Conservation (phyloP, 2,113 vertebrate species). For the Anguilla japonica region DNA sequence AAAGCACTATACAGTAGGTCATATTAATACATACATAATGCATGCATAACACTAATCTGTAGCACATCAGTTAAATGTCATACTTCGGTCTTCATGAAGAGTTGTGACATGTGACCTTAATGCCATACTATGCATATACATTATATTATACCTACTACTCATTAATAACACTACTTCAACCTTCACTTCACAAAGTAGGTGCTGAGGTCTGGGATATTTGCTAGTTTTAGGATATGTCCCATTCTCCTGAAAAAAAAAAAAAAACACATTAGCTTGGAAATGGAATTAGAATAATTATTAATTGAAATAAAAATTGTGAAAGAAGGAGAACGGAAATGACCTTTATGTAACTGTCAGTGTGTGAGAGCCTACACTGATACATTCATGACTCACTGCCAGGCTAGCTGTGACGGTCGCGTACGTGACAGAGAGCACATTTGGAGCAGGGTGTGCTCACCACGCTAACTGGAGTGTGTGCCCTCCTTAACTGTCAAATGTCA, state of each 20-base stretch:
- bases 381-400: slow-evolving; percentile 32
- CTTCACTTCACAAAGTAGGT: too few species aligned
- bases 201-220: neutral
- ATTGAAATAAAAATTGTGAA: slow-evolving; percentile 10
- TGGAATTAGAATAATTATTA: neutral
- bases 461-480: neutral
- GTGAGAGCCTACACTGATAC: neutral
- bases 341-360: slow-evolving; percentile 26
- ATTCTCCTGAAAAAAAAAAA: neutral
- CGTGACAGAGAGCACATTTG: neutral
- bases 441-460: neutral
- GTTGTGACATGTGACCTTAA: too few species aligned
- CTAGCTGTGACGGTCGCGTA: neutral
- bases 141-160: too few species aligned
- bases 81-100: too few species aligned
- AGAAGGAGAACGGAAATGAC: slow-evolving; percentile 24
- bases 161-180: too few species aligned
- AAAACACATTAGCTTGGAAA: neutral
- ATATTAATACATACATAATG: too few species aligned
- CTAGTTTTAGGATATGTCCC: neutral
- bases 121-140: too few species aligned
- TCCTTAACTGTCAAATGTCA: neutral
- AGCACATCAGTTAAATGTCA: too few species aligned
- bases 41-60: too few species aligned
- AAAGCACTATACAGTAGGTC: too few species aligned